These are phyloP conservation scores for Chloropsis hardwickii DNA, from an alignment of 2,113 vertebrate species.

Conservation along the genomic window DNA sequence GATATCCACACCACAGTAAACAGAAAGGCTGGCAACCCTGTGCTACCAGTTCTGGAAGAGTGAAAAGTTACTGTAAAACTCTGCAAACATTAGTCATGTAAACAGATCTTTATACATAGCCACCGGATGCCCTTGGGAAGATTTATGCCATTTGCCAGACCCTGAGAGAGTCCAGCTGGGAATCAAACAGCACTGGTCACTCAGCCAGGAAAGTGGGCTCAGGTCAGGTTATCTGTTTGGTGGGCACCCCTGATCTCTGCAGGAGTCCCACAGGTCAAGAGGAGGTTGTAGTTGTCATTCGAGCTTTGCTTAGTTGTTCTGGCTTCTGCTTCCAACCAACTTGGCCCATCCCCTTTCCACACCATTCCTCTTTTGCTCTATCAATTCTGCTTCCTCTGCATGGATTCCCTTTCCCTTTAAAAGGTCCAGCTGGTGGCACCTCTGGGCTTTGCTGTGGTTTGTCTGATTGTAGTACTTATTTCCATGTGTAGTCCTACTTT, in stretches of 20 bases:
- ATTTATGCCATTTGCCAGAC: background rate
- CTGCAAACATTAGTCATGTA: constrained; percentile 27
- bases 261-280: background rate
- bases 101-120: background rate
- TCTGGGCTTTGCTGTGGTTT: background rate
- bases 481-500: background rate
- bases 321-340: background rate
- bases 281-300: background rate
- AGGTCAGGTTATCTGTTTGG: background rate
- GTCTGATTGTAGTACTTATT: background rate
- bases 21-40: background rate
- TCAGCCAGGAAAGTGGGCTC: background rate
- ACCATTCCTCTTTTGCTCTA: background rate
- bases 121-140: background rate
- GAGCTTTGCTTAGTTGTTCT: background rate
- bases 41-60: background rate
- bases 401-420: background rate
- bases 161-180: background rate
- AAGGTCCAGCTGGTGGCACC: background rate
- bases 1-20: background rate
- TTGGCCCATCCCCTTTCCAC: background rate
- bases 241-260: background rate
- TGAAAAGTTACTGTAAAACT: background rate
- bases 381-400: background rate
- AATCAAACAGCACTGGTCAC: background rate